Evolutionary conservation across 2,888 invertebrate genomes (phyloP).

Genomic region (Microdon myrmicae): DNA sequence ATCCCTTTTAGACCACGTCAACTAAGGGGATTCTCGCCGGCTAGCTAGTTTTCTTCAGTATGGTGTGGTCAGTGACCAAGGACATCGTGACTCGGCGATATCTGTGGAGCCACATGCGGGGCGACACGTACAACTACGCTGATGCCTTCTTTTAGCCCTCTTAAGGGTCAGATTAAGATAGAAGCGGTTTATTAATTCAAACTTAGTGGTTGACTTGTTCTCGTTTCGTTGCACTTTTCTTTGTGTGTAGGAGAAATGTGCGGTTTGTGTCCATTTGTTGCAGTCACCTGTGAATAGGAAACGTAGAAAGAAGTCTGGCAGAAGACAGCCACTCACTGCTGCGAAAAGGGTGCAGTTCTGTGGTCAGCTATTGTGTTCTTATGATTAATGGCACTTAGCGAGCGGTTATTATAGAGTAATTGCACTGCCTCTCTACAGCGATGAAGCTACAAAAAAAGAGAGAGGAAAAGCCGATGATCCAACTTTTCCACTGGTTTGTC

Average conservation of each 20-base stretch:
- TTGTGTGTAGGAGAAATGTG: slow-evolving; percentile 30
- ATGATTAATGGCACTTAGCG: slow-evolving; percentile 32
- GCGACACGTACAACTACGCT: background rate
- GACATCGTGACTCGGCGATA: slow-evolving; percentile 53
- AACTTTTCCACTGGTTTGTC: slow-evolving; percentile 13
- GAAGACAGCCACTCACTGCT: slow-evolving; percentile 2
- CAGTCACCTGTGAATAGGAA: slow-evolving; percentile 20
- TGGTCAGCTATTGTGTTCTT: slow-evolving; percentile 23
- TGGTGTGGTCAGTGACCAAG: slow-evolving; percentile 49
- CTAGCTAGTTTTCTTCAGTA: slow-evolving; percentile 12
- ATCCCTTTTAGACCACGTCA: slow-evolving; percentile 12
- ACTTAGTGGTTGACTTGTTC: background rate
- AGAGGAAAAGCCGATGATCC: slow-evolving; percentile 1
- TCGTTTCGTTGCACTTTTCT: slow-evolving; percentile 9
- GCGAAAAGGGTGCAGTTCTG: slow-evolving; percentile 40
- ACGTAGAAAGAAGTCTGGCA: slow-evolving; percentile 4
- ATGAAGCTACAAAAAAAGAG: background rate
- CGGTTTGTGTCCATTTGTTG: slow-evolving; percentile 20
- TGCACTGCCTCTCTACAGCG: slow-evolving; percentile 9
- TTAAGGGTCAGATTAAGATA: slow-evolving; percentile 49
- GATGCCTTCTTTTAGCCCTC: slow-evolving; percentile 5
- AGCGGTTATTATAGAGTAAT: slow-evolving; percentile 31
- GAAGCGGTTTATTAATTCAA: slow-evolving; percentile 29
- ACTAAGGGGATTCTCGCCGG: slow-evolving; percentile 6
- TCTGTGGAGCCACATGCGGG: slow-evolving; percentile 30